A percentile compares a stretch with the other conserved stretches of the same genome.
Conservation (phyloP, 2,113 vertebrate species). For the Mesoclemmys tuberculata region DNA sequence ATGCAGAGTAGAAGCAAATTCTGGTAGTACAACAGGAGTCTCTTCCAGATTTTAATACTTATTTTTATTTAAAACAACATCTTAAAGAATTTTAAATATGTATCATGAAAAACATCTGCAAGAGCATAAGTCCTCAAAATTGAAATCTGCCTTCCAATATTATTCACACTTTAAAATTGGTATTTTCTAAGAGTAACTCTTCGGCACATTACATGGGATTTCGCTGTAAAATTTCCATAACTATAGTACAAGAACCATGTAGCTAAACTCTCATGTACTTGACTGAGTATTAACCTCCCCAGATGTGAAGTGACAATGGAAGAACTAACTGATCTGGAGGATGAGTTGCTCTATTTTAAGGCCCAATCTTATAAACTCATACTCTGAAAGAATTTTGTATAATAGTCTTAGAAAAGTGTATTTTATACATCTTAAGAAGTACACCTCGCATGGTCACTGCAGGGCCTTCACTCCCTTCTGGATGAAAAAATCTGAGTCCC, state of each 20-base stretch:
- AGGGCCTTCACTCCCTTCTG: no score
- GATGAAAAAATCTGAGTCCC: no score
- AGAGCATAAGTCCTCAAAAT: neutral
- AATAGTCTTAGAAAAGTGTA: neutral
- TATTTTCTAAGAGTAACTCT: neutral
- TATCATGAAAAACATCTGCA: neutral
- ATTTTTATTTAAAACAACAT: neutral
- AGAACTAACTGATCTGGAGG: neutral
- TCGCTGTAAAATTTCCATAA: neutral
- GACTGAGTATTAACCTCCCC: neutral
- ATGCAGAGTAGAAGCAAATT: neutral
- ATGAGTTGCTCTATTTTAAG: neutral
- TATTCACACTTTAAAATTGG: neutral
- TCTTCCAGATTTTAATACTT: neutral
- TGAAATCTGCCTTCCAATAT: neutral
- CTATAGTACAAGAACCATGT: neutral
- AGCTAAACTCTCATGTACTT: neutral
- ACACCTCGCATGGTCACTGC: no score
- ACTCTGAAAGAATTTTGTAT: neutral
- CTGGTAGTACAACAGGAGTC: no score
- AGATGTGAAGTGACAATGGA: neutral
- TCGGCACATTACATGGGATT: neutral
- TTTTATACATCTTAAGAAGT: no score
- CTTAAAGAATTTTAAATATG: neutral
- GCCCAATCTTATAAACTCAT: neutral